Base-by-base conservation (phyloP, 2,888 invertebrate genomes). In the Parapristionchus giblindavisi region DNA sequence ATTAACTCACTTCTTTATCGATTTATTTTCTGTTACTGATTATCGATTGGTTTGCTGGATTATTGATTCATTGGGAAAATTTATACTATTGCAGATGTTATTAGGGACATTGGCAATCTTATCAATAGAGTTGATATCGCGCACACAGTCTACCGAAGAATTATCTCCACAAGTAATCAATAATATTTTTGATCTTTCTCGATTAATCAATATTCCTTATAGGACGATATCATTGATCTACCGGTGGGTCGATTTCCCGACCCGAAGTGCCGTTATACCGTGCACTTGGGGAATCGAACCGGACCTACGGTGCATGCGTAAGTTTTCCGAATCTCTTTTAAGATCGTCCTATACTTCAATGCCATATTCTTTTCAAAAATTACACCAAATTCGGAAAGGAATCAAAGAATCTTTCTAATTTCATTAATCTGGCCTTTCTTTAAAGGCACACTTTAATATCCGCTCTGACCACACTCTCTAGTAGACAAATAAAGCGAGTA, bases 191-290 rank as follows among this genome's bases (percentile, higher is more conserved):
- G 34, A 38, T 14, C 17, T 75, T 40, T 73, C 73, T 48, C 68
- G 60, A 21, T 40, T 74, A 27, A n/a, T n/a, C n/a, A n/a, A n/a
- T 43, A 43, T 43, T 17, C 21, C 21, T 6, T 21, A 61, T 61
- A 51, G 54, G 70, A 70, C 11, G 72, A 72, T 43, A 48, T 72
- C 21, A 58, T 72, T 17, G 72, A 72, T 43, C 60, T 72, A 27
- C 72, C 72, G 29, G 27, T 72, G 0, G 58, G 56, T 72, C 72
- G 72, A 29, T 72, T 58, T 36, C 72, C 72, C 24, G 72, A 72
- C 58, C 72, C 72, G 27, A 56, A 58, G 32, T 72, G 72, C n/a
- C 40, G 29, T 29, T 72, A 72, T 34, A 58, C 72, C 11, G 72
- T 72, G 6, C 56, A 58, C 24, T n/a, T 17, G 8, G 60, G 60